Evolutionary conservation across 2,113 vertebrate genomes (phyloP), one percentile per base, ranked within the genome.

Genomic region (Dolichallabes microphthalmus): DNA sequence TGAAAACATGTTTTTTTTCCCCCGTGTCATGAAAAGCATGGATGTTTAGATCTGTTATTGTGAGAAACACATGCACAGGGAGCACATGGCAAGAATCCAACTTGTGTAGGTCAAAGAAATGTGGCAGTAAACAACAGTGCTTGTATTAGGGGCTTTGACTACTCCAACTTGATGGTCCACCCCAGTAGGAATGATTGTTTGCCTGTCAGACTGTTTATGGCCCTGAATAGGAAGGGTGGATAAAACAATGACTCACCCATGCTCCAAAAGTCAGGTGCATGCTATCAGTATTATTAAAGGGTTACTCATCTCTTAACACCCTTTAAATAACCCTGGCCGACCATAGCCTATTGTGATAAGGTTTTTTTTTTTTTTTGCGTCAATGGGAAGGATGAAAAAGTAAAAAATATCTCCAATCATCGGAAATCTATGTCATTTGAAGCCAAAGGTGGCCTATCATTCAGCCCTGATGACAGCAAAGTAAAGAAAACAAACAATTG

Each of bases 321-420:
- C 50, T 27, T 80, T 68, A 88, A 77, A 88, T 63, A 86, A 22
- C 69, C 83, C 50, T 86, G 86, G 83, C 61, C 80, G 82, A 39
- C 80, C 84, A 66, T 69, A 84, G 64, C 64, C 71, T 71, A 22
- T 90, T 85, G 91, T 86, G 35, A 66, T 4, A 6, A 45, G 39
- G 3, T 8, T 60, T 88, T 52, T 86, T 75, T 88, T n/a, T 69
- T 89, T 32, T 86, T 80, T 89, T 83, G 57, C 30, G 52, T 86
- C 89, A 87, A 71, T 79, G 73, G 85, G 85, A 75, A 74, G 76
- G 80, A 80, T 68, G 17, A 5, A 61, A 19, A 4, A 19, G 5
- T 58, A 57, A 88, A 85, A 68, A 60, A 39, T 25, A 84, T 82
- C 68, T 87, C 61, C 57, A 85, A 88, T 68, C 60, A 85, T 69